phyloP scores from a whole-genome alignment of 2,797 vertebrate genomes.

The Odontamblyopus rebecca region DNA sequence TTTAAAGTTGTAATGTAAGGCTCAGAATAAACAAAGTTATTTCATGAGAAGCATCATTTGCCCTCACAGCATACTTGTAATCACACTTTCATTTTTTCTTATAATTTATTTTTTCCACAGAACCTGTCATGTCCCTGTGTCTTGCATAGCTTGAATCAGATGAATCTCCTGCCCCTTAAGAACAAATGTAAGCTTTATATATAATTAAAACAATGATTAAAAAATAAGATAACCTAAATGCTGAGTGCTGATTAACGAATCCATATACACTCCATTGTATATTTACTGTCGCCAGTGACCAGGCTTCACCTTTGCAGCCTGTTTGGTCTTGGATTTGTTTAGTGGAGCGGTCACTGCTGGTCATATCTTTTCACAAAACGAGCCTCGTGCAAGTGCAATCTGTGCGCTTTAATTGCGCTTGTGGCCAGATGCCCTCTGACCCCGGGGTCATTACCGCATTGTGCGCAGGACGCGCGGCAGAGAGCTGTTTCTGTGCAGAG shows the following conservation, averaged over 20 bases:
- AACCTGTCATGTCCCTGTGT: too few species aligned
- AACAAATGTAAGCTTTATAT: background rate
- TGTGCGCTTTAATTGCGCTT: conserved; percentile 75
- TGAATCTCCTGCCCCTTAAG: background rate
- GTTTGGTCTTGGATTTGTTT: conserved; percentile 31
- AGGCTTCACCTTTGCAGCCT: background rate
- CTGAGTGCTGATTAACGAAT: background rate
- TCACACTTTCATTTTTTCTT: too few species aligned
- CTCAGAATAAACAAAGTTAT: too few species aligned
- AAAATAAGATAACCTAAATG: background rate
- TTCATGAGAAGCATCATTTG: too few species aligned
- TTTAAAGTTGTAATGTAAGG: too few species aligned
- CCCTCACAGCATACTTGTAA: too few species aligned
- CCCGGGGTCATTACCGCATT: conserved; percentile 74
- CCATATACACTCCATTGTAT: too few species aligned
- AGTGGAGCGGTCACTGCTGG: conserved; percentile 45
- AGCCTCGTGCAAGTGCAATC: conserved; percentile 71
- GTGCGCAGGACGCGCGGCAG: conserved; percentile 53
- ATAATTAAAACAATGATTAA: background rate
- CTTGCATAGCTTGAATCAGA: too few species aligned
- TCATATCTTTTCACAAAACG: conserved; percentile 46
- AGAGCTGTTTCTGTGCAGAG: conserved; percentile 58
- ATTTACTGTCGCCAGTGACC: too few species aligned
- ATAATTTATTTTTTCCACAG: too few species aligned
- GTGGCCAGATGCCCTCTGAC: conserved; percentile 79